Evolutionary conservation across 1,140 invertebrate genomes (phyloP).

Genomic region (Pachypeltis micranthus): DNA sequence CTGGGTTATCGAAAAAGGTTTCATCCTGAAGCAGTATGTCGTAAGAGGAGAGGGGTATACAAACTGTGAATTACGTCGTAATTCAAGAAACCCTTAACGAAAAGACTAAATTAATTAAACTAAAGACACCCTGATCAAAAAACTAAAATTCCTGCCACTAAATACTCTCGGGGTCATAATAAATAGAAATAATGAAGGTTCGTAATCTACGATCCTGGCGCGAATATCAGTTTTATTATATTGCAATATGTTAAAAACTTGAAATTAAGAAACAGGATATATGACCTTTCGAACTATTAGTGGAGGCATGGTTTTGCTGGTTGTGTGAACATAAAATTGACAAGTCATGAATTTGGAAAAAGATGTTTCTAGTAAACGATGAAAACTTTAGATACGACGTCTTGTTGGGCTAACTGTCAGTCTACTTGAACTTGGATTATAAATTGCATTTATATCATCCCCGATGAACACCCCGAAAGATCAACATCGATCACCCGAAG

Average conservation of each 20-base stretch:
- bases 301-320: conserved; percentile 10
- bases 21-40: background rate
- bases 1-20: conserved; percentile 5
- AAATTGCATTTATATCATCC: conserved; percentile 23
- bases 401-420: conserved; percentile 22
- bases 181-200: too few species aligned
- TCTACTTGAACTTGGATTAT: conserved; percentile 22
- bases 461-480: conserved; percentile 21
- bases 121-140: background rate
- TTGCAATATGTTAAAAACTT: conserved; percentile 1
- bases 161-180: too few species aligned
- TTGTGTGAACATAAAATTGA: conserved; percentile 24
- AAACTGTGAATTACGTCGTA: background rate
- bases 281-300: conserved; percentile 2
- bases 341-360: conserved; percentile 24
- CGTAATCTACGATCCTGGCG: too few species aligned
- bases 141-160: background rate
- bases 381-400: too few species aligned
- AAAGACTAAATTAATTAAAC: too few species aligned
- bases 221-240: conserved; percentile 11
- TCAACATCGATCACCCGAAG: conserved; percentile 27
- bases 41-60: background rate
- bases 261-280: background rate
- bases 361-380: conserved; percentile 22
- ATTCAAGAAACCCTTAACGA: background rate